Evolutionary conservation across 2,888 invertebrate genomes (phyloP).

Genomic region (Ophioninae sp.): DNA sequence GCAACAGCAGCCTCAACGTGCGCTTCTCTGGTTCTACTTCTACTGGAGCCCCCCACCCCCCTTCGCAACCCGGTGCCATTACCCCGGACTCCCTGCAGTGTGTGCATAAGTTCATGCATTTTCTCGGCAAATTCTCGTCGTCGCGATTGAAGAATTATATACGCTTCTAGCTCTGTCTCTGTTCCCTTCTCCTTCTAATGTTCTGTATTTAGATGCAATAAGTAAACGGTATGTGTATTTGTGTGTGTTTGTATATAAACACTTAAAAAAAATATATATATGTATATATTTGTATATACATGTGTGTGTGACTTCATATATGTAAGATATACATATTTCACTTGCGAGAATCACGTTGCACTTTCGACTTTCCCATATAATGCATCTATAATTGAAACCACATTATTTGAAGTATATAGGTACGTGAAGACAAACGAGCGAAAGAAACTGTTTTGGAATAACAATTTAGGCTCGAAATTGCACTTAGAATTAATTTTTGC

Average conservation of each 20-base stretch:
- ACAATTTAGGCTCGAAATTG: background rate
- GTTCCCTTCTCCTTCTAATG: conserved; percentile 9
- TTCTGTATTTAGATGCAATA: background rate
- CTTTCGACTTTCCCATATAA: conserved; percentile 55
- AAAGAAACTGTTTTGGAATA: conserved; percentile 30
- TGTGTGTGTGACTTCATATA: background rate
- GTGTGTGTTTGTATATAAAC: background rate
- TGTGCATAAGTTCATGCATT: conserved; percentile 51
- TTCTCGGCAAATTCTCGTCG: conserved; percentile 46
- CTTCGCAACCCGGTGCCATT: background rate
- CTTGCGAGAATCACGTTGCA: conserved; percentile 41
- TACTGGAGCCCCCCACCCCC: conserved; percentile 35
- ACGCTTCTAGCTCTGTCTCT: conserved; percentile 18
- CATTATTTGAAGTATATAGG: conserved; percentile 21
- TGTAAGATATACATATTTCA: conserved; percentile 9
- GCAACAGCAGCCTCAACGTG: conserved; percentile 43
- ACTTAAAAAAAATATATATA: conserved; percentile 2
- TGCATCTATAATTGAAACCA: conserved; percentile 49
- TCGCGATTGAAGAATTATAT: conserved; percentile 50
- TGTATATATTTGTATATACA: conserved; percentile 2
- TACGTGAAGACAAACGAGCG: conserved; percentile 7
- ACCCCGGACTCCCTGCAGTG: conserved; percentile 4
- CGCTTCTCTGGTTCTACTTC: conserved; percentile 54
- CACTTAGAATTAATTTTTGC: background rate
- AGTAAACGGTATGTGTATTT: background rate